A percentile compares a stretch with the other conserved stretches of the same genome.
phyloP scores from a whole-genome alignment of 2,113 vertebrate genomes.

The Centropus unirufus region DNA sequence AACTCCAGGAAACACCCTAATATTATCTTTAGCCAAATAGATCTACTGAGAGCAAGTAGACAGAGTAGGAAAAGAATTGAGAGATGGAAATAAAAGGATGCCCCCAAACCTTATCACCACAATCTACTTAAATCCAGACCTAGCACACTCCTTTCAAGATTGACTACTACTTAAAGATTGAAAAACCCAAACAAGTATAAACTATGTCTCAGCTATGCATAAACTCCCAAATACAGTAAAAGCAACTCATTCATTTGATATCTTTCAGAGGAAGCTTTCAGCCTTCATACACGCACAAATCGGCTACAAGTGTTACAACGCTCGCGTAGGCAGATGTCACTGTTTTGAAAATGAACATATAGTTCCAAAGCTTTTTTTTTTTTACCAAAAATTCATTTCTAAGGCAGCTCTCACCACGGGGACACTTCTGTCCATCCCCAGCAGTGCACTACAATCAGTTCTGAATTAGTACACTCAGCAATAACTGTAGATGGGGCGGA shows the following conservation, averaged over 20 bases:
- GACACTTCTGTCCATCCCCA: background rate
- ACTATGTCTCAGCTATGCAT: background rate
- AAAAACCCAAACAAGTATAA: background rate
- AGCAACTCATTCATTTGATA: background rate
- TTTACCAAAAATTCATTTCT: background rate
- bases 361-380: background rate
- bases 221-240: background rate
- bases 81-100: background rate
- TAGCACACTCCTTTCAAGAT: background rate
- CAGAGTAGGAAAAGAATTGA: background rate
- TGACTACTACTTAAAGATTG: background rate
- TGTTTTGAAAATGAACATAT: background rate
- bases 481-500: background rate
- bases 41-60: background rate
- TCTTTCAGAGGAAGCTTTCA: background rate
- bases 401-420: background rate
- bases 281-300: background rate
- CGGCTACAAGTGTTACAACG: background rate
- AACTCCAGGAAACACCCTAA: background rate
- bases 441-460: background rate
- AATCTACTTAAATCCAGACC: background rate
- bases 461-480: background rate
- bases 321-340: background rate
- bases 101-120: background rate
- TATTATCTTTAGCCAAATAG: background rate